Evolutionary conservation across 2,797 vertebrate genomes (phyloP), one percentile per base, ranked within the genome.

Genomic region (Cuniculus paca): DNA sequence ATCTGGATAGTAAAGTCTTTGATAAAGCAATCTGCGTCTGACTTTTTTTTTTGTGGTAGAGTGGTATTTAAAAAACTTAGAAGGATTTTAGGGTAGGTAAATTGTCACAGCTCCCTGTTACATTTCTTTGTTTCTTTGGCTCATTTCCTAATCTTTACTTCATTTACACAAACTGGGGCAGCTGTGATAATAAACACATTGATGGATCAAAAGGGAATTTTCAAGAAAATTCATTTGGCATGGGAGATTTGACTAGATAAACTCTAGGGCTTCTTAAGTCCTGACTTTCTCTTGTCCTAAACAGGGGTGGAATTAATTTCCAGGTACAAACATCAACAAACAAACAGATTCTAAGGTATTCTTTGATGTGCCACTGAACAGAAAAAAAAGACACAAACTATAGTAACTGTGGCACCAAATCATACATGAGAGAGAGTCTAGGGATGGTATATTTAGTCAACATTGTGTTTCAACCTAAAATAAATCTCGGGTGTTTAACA

Each of bases 381-480:
- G 72, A 24, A 8, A 72, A 56, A 60, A 58, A 13, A 45, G 12
- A 82, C 10, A 26, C 20, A 63, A 39, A 72, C 22, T 31, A 54
- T 28, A 88, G 68, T 89, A 65, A 94, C 60, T 84, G 61, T 39
- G 36, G 20, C 39, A 94, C 92, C 42, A 45, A 39, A 42, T 95
- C 48, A 92, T n/a, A 81, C 5, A 70, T 3, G 36, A 28, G 31
- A 72, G 13, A 12, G 68, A 95, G 19, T 56, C 45, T n/a, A n/a
- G 96, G 10, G 28, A 68, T 34, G 50, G 17, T 24, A 45, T 90
- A 82, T 83, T 75, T 52, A 60, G 56, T 77, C 80, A 85, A 48
- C 52, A 85, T 70, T 89, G 42, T 80, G 72, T 93, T 95, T 96
- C 34, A 88, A 36, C 31, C 75, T 91, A 58, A 85, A 90, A 88